Evolutionary conservation across 2,113 vertebrate genomes (phyloP), one percentile per base, ranked within the genome.

Genomic region (Cyprinodon tularosa): DNA sequence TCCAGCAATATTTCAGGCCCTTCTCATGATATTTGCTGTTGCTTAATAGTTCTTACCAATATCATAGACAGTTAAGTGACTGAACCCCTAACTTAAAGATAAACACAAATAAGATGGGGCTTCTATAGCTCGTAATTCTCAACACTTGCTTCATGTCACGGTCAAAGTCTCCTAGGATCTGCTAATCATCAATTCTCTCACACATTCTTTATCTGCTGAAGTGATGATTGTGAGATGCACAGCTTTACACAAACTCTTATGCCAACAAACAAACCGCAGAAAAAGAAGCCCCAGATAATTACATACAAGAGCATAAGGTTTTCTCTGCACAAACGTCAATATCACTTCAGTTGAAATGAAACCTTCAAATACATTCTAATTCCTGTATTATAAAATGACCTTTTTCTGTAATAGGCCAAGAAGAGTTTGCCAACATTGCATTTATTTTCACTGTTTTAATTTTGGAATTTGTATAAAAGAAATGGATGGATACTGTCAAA

Each of bases 151-250:
- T 29, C 29, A 29, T 29, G 29, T 29, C 29, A 29, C 29, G 29
- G 29, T 29, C 29, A 29, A 29, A 29, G 29, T 29, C 29, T 29
- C 29, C 29, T 29, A 29, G 12, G 8, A 83, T 66, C 74, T 4
- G 36, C 76, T 79, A 36, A 73, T 76, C 59, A 84, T 85, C 59
- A 71, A 37, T 61, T 72, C 72, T 38, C 36, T 59, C 71, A 78
- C 76, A 68, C 85, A 74, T 68, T 68, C 67, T 42, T 60, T 66
- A 60, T 80, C 66, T 66, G 44, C 29, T 29, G 29, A 29, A 29
- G 29, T 71, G 75, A 83, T 81, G 81, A 86, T 42, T 40, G 5
- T 42, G 3, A 38, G 57, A 37, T 78, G 36, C 8, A 40, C 72
- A 71, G 79, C 68, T 85, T 76, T 71, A 44, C 59, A 36, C 50